Evolutionary conservation across 2,797 vertebrate species (phyloP).

Genomic region (Falco rusticolus): DNA sequence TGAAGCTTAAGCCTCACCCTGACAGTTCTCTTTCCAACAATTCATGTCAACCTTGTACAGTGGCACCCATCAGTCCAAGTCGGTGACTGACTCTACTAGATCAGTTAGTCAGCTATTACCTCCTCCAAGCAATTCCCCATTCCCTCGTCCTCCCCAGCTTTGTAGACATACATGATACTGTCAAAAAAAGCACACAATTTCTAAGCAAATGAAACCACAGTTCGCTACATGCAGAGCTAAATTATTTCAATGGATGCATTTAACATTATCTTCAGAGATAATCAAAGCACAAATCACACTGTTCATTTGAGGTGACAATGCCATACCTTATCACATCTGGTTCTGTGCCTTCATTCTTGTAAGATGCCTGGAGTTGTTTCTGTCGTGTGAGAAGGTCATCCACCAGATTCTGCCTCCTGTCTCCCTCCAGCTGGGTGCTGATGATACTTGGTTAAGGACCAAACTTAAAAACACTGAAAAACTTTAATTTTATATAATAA

Average conservation of each 20-base stretch:
- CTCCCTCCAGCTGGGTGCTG: slow-evolving; percentile 95
- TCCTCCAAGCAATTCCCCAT: not conserved
- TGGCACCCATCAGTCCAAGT: not conserved
- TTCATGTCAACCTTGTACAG: fast-evolving
- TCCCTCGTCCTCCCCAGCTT: not conserved
- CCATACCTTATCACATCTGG: slow-evolving; percentile 87
- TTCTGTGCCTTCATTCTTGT: slow-evolving; percentile 85
- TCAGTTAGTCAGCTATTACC: too few species aligned
- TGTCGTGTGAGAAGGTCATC: slow-evolving; percentile 92
- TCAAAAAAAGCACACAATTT: fast-evolving
- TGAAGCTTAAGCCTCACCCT: not conserved
- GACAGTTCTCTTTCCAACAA: not conserved
- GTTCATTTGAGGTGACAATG: not conserved
- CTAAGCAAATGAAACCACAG: fast-evolving
- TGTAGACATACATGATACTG: too few species aligned
- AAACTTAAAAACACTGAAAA: not conserved
- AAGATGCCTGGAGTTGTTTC: slow-evolving; percentile 87
- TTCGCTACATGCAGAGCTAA: not conserved
- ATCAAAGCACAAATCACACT: not conserved
- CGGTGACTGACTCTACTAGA: not conserved
- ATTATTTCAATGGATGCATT: not conserved
- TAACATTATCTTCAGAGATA: not conserved
- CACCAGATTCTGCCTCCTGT: slow-evolving; percentile 92
- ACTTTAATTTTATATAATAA: not conserved
- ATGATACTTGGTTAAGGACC: slow-evolving; percentile 72